Conservation (phyloP, 2,797 vertebrate genomes). For the Gephyroberyx darwinii region DNA sequence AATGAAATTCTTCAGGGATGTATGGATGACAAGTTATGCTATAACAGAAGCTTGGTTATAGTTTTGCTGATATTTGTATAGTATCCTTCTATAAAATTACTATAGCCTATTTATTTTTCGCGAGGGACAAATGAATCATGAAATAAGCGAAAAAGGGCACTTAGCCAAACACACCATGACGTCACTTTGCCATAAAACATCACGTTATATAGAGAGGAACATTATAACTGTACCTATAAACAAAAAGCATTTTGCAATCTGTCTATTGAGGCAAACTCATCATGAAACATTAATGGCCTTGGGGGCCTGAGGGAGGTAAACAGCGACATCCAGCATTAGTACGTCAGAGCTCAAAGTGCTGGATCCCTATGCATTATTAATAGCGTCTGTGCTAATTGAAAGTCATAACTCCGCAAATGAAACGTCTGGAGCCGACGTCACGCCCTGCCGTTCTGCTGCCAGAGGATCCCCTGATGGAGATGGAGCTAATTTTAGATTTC, state of each 20-base stretch:
- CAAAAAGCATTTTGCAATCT: conserved; percentile 48
- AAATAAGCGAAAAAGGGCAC: conserved; percentile 1
- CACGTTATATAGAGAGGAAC: conserved; percentile 1
- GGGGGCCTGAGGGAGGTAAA: conserved; percentile 63
- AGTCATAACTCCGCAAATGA: conserved; percentile 74
- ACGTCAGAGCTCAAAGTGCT: conserved; percentile 62
- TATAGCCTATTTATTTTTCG: not conserved
- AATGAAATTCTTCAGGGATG: no score
- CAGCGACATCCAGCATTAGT: conserved; percentile 61
- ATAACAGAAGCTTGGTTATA: no score
- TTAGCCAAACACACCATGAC: conserved; percentile 17
- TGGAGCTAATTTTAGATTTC: conserved; percentile 47
- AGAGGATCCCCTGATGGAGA: conserved; percentile 29
- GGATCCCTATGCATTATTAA: conserved; percentile 75
- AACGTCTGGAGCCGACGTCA: conserved; percentile 63
- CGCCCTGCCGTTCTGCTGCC: conserved; percentile 22
- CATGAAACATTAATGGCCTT: conserved; percentile 56
- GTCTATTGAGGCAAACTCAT: conserved; percentile 56
- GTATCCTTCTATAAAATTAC: not conserved
- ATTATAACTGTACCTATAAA: not conserved
- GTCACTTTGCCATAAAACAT: conserved; percentile 20
- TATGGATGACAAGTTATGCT: no score
- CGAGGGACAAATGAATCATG: not conserved
- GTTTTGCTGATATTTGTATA: not conserved
- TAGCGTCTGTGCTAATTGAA: conserved; percentile 74